These are phyloP conservation scores for Rhegmatorhina hoffmannsi DNA, from an alignment of 2,113 vertebrate genomes.

Conservation along the genomic window DNA sequence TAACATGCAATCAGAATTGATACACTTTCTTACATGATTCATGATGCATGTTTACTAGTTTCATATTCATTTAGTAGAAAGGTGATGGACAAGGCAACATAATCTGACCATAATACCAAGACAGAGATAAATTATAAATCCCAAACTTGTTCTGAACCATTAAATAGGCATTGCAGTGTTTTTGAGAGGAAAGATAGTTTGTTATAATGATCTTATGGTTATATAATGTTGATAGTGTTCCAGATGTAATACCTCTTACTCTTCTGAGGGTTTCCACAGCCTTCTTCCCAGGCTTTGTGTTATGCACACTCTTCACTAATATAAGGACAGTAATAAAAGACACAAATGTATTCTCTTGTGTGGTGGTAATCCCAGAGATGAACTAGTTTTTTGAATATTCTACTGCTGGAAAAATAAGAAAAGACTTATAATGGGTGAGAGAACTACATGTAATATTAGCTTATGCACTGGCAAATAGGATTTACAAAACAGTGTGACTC, in stretches of 20 bases:
- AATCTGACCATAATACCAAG: background rate
- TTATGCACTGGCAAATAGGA: slow-evolving; percentile 4
- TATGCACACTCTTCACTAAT: background rate
- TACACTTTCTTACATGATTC: background rate
- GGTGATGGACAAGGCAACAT: background rate
- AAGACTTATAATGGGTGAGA: background rate
- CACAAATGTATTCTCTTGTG: background rate
- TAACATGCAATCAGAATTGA: background rate
- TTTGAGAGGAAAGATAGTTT: background rate
- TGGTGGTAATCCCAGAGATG: background rate
- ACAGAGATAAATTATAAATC: background rate
- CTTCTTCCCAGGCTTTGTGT: background rate
- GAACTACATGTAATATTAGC: slow-evolving; percentile 19
- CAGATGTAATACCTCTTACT: background rate
- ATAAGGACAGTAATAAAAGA: background rate
- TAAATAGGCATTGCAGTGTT: background rate
- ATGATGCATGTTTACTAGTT: background rate
- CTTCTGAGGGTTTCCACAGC: background rate
- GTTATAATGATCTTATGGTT: background rate
- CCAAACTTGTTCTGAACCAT: background rate
- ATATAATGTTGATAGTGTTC: background rate
- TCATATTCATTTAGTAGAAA: background rate
- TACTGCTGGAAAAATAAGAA: background rate
- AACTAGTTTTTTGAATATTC: background rate
- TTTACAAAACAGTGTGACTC: background rate